These are phyloP conservation scores for human DNA, from an alignment of 2,113 vertebrate genomes.

Conservation along the genomic window GRCh38 chr1:14816001-14816500, in stretches of 20 bases:
- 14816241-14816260: background rate
- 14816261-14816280: background rate
- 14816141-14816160: background rate
- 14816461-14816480: accelerated
- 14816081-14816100: accelerated
- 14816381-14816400: background rate
- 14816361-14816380: accelerated
- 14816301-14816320: background rate
- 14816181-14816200: background rate
- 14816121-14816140: background rate
- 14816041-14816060: background rate
- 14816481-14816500: background rate
- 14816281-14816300: background rate
- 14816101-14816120: background rate
- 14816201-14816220: background rate
- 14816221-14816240: background rate
- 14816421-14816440: no score
- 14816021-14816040: background rate
- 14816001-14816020: background rate
- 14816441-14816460: background rate
- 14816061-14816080: accelerated
- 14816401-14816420: background rate
- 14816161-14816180: no score
- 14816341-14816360: background rate
- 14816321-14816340: background rate